A percentile compares a stretch with the other conserved stretches of the same genome.
Evolutionary conservation across 2,113 vertebrate species (phyloP).

Genomic region (Lichenostomus cassidix): DNA sequence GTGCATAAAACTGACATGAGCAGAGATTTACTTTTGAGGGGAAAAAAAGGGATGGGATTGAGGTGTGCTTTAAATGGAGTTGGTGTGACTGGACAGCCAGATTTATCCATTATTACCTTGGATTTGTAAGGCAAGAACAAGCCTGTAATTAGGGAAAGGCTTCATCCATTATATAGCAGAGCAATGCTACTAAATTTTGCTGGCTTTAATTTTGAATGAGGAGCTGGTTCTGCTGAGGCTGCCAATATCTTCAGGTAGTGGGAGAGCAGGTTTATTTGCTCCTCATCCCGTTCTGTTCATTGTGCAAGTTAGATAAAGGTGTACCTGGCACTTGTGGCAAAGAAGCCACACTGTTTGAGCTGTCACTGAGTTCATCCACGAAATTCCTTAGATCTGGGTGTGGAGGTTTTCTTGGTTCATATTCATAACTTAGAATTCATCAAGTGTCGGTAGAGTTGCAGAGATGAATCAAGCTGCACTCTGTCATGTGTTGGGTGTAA

Average conservation of each 20-base stretch:
- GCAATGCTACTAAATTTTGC: neutral
- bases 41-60: neutral
- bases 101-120: neutral
- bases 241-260: neutral
- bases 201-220: neutral
- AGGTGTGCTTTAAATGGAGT: neutral
- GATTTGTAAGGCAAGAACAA: neutral
- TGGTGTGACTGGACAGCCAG: neutral
- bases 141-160: neutral
- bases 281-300: neutral
- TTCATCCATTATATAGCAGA: neutral
- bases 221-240: neutral
- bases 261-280: neutral
- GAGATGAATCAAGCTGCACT: neutral
- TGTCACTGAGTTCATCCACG: neutral
- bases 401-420: neutral
- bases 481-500: neutral
- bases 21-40: neutral
- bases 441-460: neutral
- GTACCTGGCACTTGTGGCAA: neutral
- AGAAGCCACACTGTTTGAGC: accelerated
- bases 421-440: neutral
- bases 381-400: neutral
- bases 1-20: neutral
- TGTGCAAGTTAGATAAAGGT: neutral